phyloP scores from a whole-genome alignment of 2,797 vertebrate species.

The Fringilla coelebs region DNA sequence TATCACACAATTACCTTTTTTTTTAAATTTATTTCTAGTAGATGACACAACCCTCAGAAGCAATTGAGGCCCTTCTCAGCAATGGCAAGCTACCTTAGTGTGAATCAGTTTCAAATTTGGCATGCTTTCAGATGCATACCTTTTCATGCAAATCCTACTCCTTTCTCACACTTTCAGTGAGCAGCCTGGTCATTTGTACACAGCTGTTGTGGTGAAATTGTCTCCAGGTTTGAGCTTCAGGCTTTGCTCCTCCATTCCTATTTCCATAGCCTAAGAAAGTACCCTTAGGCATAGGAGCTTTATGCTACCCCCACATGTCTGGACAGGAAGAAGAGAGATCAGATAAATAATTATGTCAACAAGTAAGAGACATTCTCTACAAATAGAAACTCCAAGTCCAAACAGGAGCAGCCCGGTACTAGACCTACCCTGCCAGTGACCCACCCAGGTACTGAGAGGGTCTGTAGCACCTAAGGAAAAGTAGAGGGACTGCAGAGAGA shows the following conservation, averaged over 20 bases:
- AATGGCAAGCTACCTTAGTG: not conserved
- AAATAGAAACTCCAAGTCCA: not conserved
- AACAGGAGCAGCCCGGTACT: not conserved
- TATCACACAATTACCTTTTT: not conserved
- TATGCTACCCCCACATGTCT: not conserved
- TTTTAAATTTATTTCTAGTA: not conserved
- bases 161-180: constrained; percentile 33
- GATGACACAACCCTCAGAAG: not conserved
- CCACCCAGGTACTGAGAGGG: not conserved
- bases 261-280: constrained; percentile 22
- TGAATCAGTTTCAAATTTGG: constrained; percentile 18
- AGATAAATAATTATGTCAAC: constrained; percentile 23
- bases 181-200: constrained; percentile 1
- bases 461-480: not conserved
- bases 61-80: not conserved
- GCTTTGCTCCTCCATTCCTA: not conserved
- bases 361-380: not conserved
- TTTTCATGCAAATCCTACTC: constrained; percentile 29
- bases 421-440: not conserved
- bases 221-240: not conserved
- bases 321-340: constrained; percentile 13
- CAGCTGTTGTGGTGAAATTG: not conserved
- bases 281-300: not conserved
- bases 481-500: not conserved
- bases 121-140: constrained; percentile 9